Percentiles rank a stretch among this genome's conserved stretches.
phyloP scores from a whole-genome alignment of 2,888 invertebrate genomes.

The Caenorhabditis zanzibari region DNA sequence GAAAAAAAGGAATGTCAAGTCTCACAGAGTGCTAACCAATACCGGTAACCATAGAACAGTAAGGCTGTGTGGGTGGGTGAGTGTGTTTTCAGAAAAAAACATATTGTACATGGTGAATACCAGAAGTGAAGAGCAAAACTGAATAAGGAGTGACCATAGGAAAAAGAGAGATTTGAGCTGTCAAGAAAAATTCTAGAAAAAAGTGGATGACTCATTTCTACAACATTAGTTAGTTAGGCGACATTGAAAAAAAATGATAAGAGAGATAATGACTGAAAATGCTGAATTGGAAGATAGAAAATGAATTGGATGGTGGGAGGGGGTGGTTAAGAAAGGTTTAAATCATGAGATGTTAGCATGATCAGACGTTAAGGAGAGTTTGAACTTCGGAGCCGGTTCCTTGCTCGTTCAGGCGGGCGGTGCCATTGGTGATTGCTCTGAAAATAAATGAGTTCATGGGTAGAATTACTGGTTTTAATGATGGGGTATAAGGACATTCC shows the following conservation, averaged over 20 bases:
- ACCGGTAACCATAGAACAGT: constrained; percentile 37
- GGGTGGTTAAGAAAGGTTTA: background rate
- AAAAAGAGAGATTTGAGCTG: constrained; percentile 10
- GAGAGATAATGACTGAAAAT: background rate
- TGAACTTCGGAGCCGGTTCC: background rate
- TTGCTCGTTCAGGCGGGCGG: background rate
- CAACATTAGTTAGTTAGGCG: background rate
- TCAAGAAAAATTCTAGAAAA: background rate
- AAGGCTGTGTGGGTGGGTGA: constrained; percentile 14
- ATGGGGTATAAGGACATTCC: no score
- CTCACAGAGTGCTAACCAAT: constrained; percentile 54
- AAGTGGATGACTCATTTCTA: background rate
- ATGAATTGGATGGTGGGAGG: background rate
- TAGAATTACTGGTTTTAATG: no score
- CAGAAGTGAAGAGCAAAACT: constrained; percentile 2
- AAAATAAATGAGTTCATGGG: background rate
- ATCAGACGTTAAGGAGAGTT: constrained; percentile 13
- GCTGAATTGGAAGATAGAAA: background rate
- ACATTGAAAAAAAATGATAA: background rate
- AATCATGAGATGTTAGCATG: constrained; percentile 18
- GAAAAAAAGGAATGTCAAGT: constrained; percentile 33
- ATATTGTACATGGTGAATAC: background rate
- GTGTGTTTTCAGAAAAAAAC: constrained; percentile 7
- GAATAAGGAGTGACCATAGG: background rate
- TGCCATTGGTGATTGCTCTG: background rate